A percentile compares a stretch with the other conserved stretches of the same genome.
These are phyloP conservation scores for Taphrorychus bicolor DNA, from an alignment of 2,888 invertebrate species.

Conservation along the genomic window DNA sequence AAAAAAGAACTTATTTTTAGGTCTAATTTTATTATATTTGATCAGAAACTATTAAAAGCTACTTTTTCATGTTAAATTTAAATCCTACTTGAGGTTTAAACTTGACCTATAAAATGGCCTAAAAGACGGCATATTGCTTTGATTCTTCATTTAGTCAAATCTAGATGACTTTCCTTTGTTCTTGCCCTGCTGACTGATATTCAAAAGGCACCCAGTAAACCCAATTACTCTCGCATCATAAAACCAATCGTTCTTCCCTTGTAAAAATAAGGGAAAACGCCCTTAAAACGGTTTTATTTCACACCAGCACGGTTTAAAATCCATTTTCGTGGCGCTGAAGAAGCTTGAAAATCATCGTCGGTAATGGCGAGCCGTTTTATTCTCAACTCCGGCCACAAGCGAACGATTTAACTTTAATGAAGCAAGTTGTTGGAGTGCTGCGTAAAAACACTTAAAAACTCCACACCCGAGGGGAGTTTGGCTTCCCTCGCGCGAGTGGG, in stretches of 20 bases:
- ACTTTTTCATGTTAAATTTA: no score
- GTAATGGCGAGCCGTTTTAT: constrained; percentile 38
- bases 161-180: no score
- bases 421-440: constrained; percentile 36
- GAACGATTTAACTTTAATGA: constrained; percentile 41
- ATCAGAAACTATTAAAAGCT: no score
- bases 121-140: no score
- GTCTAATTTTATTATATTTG: no score
- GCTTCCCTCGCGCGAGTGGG: constrained; percentile 10
- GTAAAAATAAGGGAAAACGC: constrained; percentile 27
- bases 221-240: constrained; percentile 2
- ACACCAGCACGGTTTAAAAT: constrained; percentile 23
- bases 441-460: constrained; percentile 34
- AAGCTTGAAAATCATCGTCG: constrained; percentile 37
- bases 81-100: no score
- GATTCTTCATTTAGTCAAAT: no score
- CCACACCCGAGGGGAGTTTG: constrained; percentile 18
- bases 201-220: no score
- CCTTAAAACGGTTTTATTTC: constrained; percentile 31
- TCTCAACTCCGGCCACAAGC: constrained; percentile 33
- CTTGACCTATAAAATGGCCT: no score
- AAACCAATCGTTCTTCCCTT: constrained; percentile 12
- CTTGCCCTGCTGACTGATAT: no score
- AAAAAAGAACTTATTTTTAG: no score
- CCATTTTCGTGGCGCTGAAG: constrained; percentile 29